phyloP scores from a whole-genome alignment of 2,888 invertebrate species.

The Hypsopygia costalis region DNA sequence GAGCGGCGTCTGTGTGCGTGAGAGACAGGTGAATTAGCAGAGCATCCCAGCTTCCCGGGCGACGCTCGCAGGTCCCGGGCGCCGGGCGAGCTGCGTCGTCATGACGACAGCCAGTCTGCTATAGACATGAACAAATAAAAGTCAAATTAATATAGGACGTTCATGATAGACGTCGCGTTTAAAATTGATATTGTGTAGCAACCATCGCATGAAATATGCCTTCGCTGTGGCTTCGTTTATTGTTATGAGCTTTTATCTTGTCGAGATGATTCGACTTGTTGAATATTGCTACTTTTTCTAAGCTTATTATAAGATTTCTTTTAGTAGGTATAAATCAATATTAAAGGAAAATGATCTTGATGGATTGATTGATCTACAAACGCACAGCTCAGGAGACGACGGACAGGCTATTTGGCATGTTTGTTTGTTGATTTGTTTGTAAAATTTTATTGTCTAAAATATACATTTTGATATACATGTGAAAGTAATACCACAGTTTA shows the following conservation, averaged over 20 bases:
- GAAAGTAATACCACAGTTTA: too few species aligned
- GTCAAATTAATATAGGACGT: constrained; percentile 32
- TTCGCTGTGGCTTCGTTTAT: not conserved
- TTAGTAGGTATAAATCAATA: too few species aligned
- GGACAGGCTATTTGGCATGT: too few species aligned
- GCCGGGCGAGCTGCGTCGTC: constrained; percentile 57
- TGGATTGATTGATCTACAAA: too few species aligned
- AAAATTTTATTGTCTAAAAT: too few species aligned
- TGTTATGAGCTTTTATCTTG: not conserved
- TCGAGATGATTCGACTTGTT: not conserved
- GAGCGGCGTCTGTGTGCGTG: constrained; percentile 42
- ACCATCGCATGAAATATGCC: not conserved
- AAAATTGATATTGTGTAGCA: constrained; percentile 14
- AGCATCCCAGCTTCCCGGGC: constrained; percentile 45
- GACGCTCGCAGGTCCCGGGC: constrained; percentile 20
- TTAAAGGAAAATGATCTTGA: too few species aligned
- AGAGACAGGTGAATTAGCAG: constrained; percentile 57
- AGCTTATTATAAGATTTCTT: too few species aligned
- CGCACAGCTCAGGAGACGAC: too few species aligned
- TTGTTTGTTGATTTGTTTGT: too few species aligned
- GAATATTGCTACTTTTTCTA: too few species aligned
- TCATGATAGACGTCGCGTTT: constrained; percentile 20
- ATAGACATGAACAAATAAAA: constrained; percentile 47
- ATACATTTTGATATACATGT: too few species aligned
- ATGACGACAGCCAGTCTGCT: constrained; percentile 60